Percentiles rank a stretch among this genome's conserved stretches.
Evolutionary conservation across 1,140 invertebrate species (phyloP).

Genomic region (Conopomorpha cramerella): DNA sequence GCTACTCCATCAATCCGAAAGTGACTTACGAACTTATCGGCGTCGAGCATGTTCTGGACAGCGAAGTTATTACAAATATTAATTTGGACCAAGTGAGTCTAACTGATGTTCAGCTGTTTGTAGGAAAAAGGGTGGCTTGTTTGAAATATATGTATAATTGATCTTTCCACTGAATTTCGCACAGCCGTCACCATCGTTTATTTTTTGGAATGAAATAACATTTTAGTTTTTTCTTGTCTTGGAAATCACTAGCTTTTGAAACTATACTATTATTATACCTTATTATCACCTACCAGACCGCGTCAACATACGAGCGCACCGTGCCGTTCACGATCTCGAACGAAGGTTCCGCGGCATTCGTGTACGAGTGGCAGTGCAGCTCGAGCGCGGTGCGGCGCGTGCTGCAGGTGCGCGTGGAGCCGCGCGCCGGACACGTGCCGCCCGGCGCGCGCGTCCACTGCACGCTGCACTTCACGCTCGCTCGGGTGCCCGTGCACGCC

Average conservation of each 20-base stretch:
- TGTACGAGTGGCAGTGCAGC: constrained; percentile 37
- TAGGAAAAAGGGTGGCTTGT: no score
- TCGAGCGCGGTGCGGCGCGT: constrained; percentile 31
- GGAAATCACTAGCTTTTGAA: no score
- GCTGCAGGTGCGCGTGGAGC: constrained; percentile 28
- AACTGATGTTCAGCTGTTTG: no score
- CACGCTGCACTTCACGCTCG: constrained; percentile 30
- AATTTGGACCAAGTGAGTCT: constrained; percentile 44
- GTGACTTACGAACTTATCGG: constrained; percentile 38
- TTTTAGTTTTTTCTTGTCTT: no score
- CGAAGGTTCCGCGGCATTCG: constrained; percentile 43
- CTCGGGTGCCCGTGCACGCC: constrained; percentile 33
- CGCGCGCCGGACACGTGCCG: constrained; percentile 23
- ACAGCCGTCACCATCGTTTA: no score
- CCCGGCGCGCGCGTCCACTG: constrained; percentile 29
- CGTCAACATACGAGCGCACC: constrained; percentile 40
- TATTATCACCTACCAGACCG: constrained; percentile 17
- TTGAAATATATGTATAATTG: no score
- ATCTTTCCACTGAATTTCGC: no score
- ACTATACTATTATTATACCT: no score
- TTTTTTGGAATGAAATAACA: no score
- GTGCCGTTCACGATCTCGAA: constrained; percentile 43
- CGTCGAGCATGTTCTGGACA: constrained; percentile 28
- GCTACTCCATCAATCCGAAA: constrained; percentile 38
- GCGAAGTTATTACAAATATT: constrained; percentile 35